A percentile compares a stretch with the other conserved stretches of the same genome.
These are phyloP conservation scores for Mastigias papua DNA, from an alignment of 30 jellyfish, hydroid and myxozoan genomes.

Conservation along the genomic window DNA sequence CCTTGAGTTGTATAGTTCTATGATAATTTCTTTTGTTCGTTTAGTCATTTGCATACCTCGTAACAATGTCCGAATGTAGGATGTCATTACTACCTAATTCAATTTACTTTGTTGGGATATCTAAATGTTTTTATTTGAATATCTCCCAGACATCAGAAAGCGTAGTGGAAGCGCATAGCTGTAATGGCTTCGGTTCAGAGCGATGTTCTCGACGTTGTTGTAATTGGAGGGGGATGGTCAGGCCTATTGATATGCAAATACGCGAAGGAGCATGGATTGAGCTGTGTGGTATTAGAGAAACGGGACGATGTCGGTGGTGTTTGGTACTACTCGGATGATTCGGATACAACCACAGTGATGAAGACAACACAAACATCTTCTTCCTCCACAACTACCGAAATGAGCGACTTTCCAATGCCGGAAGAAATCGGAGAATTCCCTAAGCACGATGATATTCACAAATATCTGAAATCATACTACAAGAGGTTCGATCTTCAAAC, in stretches of 20 bases:
- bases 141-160: background rate
- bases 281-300: constrained; percentile 75
- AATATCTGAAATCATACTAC: constrained; percentile 64
- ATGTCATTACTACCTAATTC: no score
- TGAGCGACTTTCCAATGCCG: constrained; percentile 97
- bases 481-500: constrained; percentile 54
- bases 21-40: no score
- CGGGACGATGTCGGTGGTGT: constrained; percentile 91
- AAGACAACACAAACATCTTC: constrained; percentile 80
- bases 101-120: no score
- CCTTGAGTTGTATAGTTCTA: no score
- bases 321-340: constrained; percentile 84
- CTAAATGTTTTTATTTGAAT: no score
- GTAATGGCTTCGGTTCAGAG: constrained; percentile 77
- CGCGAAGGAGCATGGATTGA: constrained; percentile 74
- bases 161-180: background rate
- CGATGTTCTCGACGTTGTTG: constrained; percentile 70
- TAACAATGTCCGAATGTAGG: no score
- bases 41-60: no score
- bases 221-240: constrained; percentile 95
- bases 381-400: constrained; percentile 89
- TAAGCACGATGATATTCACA: constrained; percentile 74
- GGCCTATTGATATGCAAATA: constrained; percentile 90
- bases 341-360: constrained; percentile 84
- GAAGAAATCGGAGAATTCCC: constrained; percentile 89